Conservation (phyloP, 1,140 invertebrate species). For the Ephestia elutella region DNA sequence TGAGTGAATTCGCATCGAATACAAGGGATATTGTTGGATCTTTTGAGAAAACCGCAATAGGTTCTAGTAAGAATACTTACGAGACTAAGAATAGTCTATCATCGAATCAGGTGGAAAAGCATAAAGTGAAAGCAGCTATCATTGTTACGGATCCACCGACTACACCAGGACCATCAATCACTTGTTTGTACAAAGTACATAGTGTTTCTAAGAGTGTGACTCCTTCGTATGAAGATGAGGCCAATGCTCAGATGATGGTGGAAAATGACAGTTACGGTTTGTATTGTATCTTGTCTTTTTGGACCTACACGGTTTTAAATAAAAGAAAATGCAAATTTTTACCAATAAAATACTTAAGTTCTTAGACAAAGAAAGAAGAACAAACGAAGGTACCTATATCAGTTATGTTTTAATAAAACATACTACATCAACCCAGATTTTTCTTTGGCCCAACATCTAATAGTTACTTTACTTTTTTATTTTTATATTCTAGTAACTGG, state of each 20-base stretch:
- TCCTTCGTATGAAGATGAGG: slow-evolving; percentile 51
- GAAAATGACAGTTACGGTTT: slow-evolving; percentile 59
- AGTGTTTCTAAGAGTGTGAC: slow-evolving; percentile 53
- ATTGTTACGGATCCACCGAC: slow-evolving; percentile 32
- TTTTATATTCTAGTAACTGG: too few species aligned
- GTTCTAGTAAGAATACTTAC: slow-evolving; percentile 23
- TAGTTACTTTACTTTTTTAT: too few species aligned
- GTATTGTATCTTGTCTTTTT: slow-evolving; percentile 16
- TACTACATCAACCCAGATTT: too few species aligned
- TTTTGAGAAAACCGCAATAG: slow-evolving; percentile 29
- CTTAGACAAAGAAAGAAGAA: too few species aligned
- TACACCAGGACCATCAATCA: slow-evolving; percentile 36
- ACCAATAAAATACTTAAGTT: too few species aligned
- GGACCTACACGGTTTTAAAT: too few species aligned
- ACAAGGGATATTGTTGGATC: slow-evolving; percentile 29
- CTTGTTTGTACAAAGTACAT: slow-evolving; percentile 57
- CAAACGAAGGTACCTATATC: too few species aligned
- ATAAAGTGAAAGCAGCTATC: slow-evolving; percentile 39
- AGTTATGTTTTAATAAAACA: too few species aligned
- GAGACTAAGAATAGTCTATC: slow-evolving; percentile 28
- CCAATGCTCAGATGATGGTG: slow-evolving; percentile 45
- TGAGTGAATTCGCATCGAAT: slow-evolving; percentile 38
- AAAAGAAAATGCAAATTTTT: too few species aligned
- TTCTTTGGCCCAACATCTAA: too few species aligned
- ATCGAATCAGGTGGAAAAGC: slow-evolving; percentile 34